phyloP scores from a whole-genome alignment of 2,113 vertebrate genomes.

The Tragelaphus imberbis region DNA sequence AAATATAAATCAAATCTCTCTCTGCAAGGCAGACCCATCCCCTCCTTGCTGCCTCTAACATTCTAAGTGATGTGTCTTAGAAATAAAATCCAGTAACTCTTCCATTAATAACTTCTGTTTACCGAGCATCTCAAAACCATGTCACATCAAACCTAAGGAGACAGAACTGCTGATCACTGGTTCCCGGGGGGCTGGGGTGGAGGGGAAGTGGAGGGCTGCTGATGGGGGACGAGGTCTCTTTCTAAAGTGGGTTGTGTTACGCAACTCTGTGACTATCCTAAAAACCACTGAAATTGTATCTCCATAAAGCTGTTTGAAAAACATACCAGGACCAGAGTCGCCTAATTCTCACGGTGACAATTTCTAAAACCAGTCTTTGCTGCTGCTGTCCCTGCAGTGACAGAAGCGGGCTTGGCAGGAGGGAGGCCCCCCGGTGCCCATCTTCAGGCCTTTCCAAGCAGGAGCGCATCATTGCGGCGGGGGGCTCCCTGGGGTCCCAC shows the following conservation, averaged over 20 bases:
- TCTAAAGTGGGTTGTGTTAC: background rate
- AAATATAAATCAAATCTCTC: background rate
- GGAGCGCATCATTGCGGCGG: rapidly evolving
- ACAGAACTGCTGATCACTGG: background rate
- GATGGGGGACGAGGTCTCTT: background rate
- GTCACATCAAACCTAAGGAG: background rate
- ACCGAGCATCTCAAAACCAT: background rate
- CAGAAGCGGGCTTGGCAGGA: background rate
- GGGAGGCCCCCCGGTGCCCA: background rate
- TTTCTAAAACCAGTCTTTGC: background rate
- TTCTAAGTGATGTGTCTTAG: background rate
- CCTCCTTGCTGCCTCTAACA: background rate
- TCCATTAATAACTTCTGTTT: background rate
- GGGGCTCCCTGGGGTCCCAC: background rate
- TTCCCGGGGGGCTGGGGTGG: too few relatives aligned
- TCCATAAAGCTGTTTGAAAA: background rate
- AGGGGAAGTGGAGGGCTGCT: background rate
- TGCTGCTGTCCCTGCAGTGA: background rate
- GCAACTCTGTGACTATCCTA: background rate
- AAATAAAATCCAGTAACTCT: background rate
- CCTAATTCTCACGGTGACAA: background rate
- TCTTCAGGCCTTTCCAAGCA: background rate
- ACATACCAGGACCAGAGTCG: background rate
- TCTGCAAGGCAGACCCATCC: background rate
- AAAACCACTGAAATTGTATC: background rate